Base-by-base conservation (phyloP, 2,113 vertebrate genomes). In the Sinocyclocheilus rhinocerous region DNA sequence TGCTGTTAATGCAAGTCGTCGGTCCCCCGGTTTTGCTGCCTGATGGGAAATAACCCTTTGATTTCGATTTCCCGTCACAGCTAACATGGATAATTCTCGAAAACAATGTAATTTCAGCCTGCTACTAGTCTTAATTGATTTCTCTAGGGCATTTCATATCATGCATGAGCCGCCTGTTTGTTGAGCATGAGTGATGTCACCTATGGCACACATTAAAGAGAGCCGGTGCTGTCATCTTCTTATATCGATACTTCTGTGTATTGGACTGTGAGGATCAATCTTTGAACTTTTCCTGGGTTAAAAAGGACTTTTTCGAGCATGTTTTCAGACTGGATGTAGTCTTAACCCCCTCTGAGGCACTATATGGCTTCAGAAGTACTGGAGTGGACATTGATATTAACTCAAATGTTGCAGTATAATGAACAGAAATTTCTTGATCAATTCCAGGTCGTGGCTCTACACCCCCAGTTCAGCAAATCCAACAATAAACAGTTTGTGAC, bases 401-500 rank as follows among this genome's bases (percentile, higher is more conserved):
- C 81, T 70, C 42, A 15, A n/a, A 10, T 81, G 16, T 81, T 48
- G 73, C 42, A 0, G 42, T 15, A 76, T 24, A 76, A 65, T 83
- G 48, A 83, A 36, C 45, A 24, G 24, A 78, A 78, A 42, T 67
- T 16, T 76, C 6, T 48, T 59, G 0, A 55, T 91, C 20, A 87
- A 77, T 82, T 85, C 15, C 86, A 96, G 95, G 94, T 95, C 84
- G 94, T 99, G 88, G 97, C 97, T 1, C 93, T 99, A 86, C 97
- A 99, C 86, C 98, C 98, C 81, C 96, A 97, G 75, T 99, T 98
- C 84, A 94, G 96, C 93, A 96, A 94, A 92, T 97, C 97, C 15
- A 98, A 96, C 93, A 96, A 95, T 94, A 99, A 98, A 91, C 98
- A 99, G 87, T 99, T 99, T 95, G 97, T 99, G 91, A 99, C 98